A percentile compares a stretch with the other conserved stretches of the same genome.
Conservation (phyloP, 2,888 invertebrate genomes). For the Meiosimyza decipiens region DNA sequence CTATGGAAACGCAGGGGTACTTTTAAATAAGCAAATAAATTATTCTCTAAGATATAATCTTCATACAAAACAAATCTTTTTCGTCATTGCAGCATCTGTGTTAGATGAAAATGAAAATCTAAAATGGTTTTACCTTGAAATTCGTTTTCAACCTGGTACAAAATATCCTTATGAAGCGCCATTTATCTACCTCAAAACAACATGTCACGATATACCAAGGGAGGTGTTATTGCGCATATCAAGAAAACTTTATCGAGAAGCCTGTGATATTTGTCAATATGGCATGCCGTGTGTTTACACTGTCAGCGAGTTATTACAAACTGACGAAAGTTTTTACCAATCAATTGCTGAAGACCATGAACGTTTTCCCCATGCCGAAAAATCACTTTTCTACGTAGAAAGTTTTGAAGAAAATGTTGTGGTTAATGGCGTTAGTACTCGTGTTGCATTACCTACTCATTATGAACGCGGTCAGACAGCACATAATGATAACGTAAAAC, state of each 20-base stretch:
- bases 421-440: conserved; percentile 46
- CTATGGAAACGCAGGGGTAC: no score
- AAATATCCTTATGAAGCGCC: conserved; percentile 82
- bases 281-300: conserved; percentile 80
- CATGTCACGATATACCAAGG: conserved; percentile 73
- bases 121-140: conserved; percentile 76
- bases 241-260: conserved; percentile 76
- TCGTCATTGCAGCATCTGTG: conserved; percentile 31
- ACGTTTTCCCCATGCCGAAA: conserved; percentile 69
- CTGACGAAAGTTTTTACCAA: conserved; percentile 74
- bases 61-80: neutral
- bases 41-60: no score
- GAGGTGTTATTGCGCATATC: conserved; percentile 75
- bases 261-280: conserved; percentile 72
- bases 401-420: conserved; percentile 10
- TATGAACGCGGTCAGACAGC: conserved; percentile 73
- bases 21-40: no score
- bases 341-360: conserved; percentile 71
- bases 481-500: conserved; percentile 66
- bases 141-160: conserved; percentile 77
- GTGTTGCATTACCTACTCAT: conserved; percentile 70
- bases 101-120: conserved; percentile 60
- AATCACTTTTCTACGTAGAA: conserved; percentile 72
- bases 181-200: conserved; percentile 75
- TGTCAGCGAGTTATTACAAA: conserved; percentile 76